phyloP scores from a whole-genome alignment of 2,113 vertebrate species.

The Pipra filicauda region DNA sequence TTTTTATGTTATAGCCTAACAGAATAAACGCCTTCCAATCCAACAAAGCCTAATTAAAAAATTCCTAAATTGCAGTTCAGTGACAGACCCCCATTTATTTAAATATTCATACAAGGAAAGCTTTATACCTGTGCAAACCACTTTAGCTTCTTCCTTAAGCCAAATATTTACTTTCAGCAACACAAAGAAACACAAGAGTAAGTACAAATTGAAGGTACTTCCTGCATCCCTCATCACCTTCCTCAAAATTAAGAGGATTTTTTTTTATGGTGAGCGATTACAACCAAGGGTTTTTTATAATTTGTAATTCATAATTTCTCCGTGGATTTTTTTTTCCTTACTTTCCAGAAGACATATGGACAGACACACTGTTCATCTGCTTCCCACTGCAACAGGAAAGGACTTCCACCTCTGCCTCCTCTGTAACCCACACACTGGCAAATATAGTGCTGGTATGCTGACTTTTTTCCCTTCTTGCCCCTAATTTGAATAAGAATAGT shows the following conservation, averaged over 20 bases:
- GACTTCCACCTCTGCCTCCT: not conserved
- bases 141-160: not conserved
- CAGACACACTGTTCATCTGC: not conserved
- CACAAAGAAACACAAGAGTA: not conserved
- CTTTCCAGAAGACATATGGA: not conserved
- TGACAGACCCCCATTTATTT: not conserved
- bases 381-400: not conserved
- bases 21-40: not conserved
- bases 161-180: not conserved
- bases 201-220: not conserved
- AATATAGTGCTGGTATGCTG: fast-evolving
- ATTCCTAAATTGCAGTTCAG: not conserved
- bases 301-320: not conserved
- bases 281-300: not conserved
- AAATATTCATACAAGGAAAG: conserved; percentile 30
- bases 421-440: not conserved
- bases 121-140: conserved; percentile 37
- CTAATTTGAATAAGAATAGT: not conserved
- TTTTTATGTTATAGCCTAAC: not conserved
- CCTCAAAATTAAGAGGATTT: not conserved
- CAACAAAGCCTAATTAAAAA: not conserved
- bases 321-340: not conserved
- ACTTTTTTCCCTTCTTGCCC: not conserved
- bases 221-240: not conserved
- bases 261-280: not conserved